Base-by-base conservation (phyloP, 2,113 vertebrate genomes). In the Polypterus senegalus region DNA sequence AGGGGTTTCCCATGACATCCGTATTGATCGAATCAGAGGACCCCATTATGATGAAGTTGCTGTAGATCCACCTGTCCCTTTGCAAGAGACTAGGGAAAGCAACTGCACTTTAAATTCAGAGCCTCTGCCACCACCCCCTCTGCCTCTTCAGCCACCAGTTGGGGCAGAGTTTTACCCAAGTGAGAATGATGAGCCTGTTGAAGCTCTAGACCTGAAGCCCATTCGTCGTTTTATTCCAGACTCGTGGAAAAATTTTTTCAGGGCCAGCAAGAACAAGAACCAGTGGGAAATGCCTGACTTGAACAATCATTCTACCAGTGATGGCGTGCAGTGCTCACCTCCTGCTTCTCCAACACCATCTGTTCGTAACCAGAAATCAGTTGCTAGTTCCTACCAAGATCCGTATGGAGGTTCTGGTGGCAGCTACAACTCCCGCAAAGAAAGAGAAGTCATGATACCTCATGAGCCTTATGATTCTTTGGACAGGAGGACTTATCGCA, bases 181-280 rank as follows among this genome's bases (percentile, higher is more conserved):
- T 48, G 76, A 76, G 46, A 69, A 65, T 1, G 80, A 88, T 56
- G 81, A 74, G 9, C 70, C 74, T 0, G 62, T 63, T 9, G 57
- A 79, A 0, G 74, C 74, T 2, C 85, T 87, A 57, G 88, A 95
- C 62, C 86, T 94, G 27, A 94, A 94, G 63, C 94, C 94, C 0
- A 77, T 97, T 0, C 81, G 74, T 27, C 89, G 92, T 51, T 97
- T 97, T 65, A 78, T 97, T 67, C 94, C 94, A 0, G 88, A 96
- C 75, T 97, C 93, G 3, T 87, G 93, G 84, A 97, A 97, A 67
- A 89, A 91, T 70, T 91, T 97, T 60, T 97, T 97, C 75, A 79
- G 70, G 45, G 89, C 80, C 47, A 85, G 76, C 43, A 72, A 70
- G 43, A 3, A 5, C 64, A 77, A 77, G 49, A 71, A 74, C 3